Evolutionary conservation across 2,888 invertebrate species (phyloP), one percentile per base, ranked within the genome.

Genomic region (Cremastobaeus sp.): DNA sequence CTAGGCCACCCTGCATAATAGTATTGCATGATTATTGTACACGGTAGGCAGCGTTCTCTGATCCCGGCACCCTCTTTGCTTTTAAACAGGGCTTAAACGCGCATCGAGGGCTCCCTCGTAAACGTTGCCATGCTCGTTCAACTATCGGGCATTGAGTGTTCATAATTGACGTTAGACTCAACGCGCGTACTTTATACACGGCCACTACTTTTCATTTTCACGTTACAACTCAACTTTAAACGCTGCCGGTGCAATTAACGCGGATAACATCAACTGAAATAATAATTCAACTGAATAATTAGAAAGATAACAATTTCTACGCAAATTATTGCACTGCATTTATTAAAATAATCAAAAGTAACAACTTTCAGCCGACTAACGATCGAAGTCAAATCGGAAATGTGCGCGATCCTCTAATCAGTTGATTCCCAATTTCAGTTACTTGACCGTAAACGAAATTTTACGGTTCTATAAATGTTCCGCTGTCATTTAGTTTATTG

Each of bases 21-120:
- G 80, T 76, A 60, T 54, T 65, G 65, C 74, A 66, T 76, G 80
- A 82, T 82, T 82, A 82, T 79, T 70, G 68, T 57, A 45, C 45
- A 80, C 50, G 59, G 73, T 50, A 64, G 65, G 50, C 74, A 65
- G 60, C 76, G 73, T 66, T 66, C 70, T 74, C 66, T 71, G 70
- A 70, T 66, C 74, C 74, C 52, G 8, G 52, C 60, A 71, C 75
- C 66, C 75, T 71, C 69, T 50, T 52, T 48, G 64, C 64, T 69
- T 72, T 69, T 43, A 77, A 72, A 69, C 65, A 62, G 66, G 70
- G 72, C 65, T 74, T 66, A 66, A 70, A 41, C 70, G 60, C 69
- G 52, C 60, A 73, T 74, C 74, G 50, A 66, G 69, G 57, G 72
- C 57, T 62, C 59, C 41, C 47, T 50, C 37, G 48, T 55, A 50